These are phyloP conservation scores for Hylia prasina DNA, from an alignment of 2,113 vertebrate species.

Conservation along the genomic window DNA sequence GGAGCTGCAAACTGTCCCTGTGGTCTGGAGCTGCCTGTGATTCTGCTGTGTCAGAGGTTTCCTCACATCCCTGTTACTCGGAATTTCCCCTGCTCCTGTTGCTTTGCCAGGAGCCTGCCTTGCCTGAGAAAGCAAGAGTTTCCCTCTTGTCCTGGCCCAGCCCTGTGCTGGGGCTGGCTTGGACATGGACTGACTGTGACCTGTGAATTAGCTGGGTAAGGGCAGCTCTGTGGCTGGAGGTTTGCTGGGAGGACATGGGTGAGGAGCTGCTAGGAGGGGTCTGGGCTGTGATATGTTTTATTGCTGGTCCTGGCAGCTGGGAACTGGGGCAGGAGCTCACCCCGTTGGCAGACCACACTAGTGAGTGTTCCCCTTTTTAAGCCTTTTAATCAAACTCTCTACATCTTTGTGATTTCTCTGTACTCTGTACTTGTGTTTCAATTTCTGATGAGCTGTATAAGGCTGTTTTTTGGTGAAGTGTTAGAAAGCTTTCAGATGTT, in stretches of 20 bases:
- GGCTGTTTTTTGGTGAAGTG: not conserved
- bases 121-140: not conserved
- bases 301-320: not conserved
- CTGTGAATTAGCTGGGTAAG: not conserved
- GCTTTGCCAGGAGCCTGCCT: not conserved
- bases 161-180: not conserved
- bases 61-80: not conserved
- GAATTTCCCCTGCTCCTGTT: not conserved
- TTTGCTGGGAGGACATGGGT: not conserved
- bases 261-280: not conserved
- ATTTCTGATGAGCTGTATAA: not conserved
- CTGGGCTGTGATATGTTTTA: not conserved
- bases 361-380: not conserved
- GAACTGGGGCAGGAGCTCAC: not conserved
- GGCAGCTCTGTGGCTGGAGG: not conserved
- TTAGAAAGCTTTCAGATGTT: not conserved
- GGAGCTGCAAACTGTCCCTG: not conserved
- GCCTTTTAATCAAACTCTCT: not conserved
- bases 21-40: not conserved
- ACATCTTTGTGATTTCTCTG: not conserved
- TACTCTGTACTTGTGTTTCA: not conserved
- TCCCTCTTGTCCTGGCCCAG: fast-evolving
- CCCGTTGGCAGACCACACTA: not conserved
- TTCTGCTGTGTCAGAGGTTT: not conserved
- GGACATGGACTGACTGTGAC: not conserved